phyloP scores from a whole-genome alignment of 2,888 invertebrate species.

The Aleiodes testaceus region DNA sequence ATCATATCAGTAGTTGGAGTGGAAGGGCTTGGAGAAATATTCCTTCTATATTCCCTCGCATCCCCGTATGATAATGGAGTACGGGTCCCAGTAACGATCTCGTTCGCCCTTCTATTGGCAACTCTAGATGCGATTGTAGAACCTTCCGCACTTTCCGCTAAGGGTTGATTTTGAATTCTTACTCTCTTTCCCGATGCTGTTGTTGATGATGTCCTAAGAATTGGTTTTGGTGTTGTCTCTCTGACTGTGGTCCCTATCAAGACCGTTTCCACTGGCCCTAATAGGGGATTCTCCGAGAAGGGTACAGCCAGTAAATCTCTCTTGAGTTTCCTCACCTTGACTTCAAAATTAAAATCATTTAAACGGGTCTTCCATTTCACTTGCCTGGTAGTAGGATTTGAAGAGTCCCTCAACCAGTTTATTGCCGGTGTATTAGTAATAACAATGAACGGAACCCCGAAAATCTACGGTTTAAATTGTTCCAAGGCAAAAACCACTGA shows the following conservation, averaged over 20 bases:
- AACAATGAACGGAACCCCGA: not conserved
- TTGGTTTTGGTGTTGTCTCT: not conserved
- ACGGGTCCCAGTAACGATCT: too few species aligned
- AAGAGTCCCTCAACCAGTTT: not conserved
- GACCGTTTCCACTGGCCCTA: not conserved
- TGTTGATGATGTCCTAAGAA: too few species aligned
- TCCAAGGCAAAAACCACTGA: not conserved
- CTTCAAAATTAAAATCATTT: not conserved
- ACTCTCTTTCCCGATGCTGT: too few species aligned
- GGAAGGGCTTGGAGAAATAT: too few species aligned
- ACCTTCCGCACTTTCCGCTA: too few species aligned
- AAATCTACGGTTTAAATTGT: not conserved
- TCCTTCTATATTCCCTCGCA: too few species aligned
- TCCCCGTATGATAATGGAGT: too few species aligned
- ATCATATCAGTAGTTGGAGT: too few species aligned
- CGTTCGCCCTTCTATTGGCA: too few species aligned
- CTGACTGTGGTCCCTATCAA: not conserved
- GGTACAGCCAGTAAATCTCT: not conserved
- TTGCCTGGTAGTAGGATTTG: not conserved
- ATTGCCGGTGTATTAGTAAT: not conserved
- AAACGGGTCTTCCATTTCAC: not conserved
- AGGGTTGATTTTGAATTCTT: too few species aligned
- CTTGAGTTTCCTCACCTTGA: not conserved
- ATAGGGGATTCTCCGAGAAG: not conserved
- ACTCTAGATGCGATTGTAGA: too few species aligned